phyloP scores from a whole-genome alignment of 2,113 vertebrate genomes.

The Alethe diademata region DNA sequence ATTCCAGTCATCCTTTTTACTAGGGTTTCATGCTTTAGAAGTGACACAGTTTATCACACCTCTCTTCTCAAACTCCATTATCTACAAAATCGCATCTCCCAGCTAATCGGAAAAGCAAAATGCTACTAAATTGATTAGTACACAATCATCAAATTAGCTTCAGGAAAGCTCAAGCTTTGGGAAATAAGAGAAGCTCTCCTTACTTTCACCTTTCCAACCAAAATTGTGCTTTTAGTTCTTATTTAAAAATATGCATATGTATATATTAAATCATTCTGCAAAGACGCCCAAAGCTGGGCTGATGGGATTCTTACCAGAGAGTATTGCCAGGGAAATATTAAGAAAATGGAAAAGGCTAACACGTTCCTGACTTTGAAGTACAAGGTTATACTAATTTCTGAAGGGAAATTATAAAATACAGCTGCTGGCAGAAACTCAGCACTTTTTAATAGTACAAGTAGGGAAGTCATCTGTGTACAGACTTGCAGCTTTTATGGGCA shows the following conservation, averaged over 20 bases:
- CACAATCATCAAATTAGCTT: not conserved
- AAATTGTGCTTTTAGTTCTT: not conserved
- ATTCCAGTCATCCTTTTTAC: not conserved
- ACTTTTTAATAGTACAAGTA: not conserved
- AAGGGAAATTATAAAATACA: not conserved
- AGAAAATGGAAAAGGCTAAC: not conserved
- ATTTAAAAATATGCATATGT: not conserved
- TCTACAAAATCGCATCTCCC: not conserved
- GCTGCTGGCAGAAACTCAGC: not conserved
- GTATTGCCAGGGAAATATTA: not conserved
- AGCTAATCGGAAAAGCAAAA: not conserved
- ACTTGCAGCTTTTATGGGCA: not conserved
- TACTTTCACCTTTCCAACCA: not conserved
- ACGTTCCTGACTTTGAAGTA: rapidly evolving
- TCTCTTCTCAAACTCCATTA: not conserved
- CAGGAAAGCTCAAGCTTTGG: not conserved
- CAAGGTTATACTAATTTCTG: not conserved
- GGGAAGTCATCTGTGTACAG: not conserved
- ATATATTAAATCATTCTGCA: not conserved
- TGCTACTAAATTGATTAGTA: not conserved
- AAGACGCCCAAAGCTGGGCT: not conserved
- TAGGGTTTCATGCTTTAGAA: not conserved
- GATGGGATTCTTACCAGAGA: not conserved
- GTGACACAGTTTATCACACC: rapidly evolving
- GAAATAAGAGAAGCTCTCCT: not conserved